Percentiles rank a stretch among this genome's conserved stretches.
These are phyloP conservation scores for Helicolenus hilgendorfi DNA, from an alignment of 2,797 vertebrate genomes.

Conservation along the genomic window DNA sequence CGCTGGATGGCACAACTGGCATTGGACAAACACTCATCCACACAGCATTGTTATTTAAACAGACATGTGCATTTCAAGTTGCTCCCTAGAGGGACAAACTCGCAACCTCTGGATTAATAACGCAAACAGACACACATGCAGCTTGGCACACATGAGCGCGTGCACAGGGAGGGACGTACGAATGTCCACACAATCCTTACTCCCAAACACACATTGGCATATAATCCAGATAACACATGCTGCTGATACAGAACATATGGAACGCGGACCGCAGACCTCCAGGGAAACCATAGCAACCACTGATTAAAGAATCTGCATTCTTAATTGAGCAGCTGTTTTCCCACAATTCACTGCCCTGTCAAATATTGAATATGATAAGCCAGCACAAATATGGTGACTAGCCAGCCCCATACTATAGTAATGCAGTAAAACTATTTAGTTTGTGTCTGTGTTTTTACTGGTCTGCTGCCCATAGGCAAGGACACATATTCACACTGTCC, in stretches of 20 bases:
- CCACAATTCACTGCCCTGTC: conserved; percentile 39
- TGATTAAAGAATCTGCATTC: conserved; percentile 70
- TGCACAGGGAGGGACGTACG: background rate
- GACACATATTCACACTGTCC: conserved; percentile 47
- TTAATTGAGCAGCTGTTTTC: conserved; percentile 77
- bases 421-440: conserved; percentile 30
- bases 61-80: conserved; percentile 44
- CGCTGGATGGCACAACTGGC: conserved; percentile 13
- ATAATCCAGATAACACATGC: conserved; percentile 52
- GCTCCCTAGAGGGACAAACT: conserved; percentile 21
- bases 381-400: conserved; percentile 33
- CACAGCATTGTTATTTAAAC: conserved; percentile 47
- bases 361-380: conserved; percentile 68
- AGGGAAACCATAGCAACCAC: conserved; percentile 66
- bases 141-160: background rate
- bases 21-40: conserved; percentile 34
- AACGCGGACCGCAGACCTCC: conserved; percentile 14
- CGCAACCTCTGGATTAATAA: conserved; percentile 55
- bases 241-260: conserved; percentile 66
- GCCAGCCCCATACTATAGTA: conserved; percentile 31
- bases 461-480: conserved; percentile 48
- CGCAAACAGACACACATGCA: conserved; percentile 29
- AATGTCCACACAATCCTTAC: background rate
- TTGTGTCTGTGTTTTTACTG: conserved; percentile 13
- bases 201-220: conserved; percentile 29